Base-by-base conservation (phyloP, 2,113 vertebrate species). In the Hippocampus guttulatus region DNA sequence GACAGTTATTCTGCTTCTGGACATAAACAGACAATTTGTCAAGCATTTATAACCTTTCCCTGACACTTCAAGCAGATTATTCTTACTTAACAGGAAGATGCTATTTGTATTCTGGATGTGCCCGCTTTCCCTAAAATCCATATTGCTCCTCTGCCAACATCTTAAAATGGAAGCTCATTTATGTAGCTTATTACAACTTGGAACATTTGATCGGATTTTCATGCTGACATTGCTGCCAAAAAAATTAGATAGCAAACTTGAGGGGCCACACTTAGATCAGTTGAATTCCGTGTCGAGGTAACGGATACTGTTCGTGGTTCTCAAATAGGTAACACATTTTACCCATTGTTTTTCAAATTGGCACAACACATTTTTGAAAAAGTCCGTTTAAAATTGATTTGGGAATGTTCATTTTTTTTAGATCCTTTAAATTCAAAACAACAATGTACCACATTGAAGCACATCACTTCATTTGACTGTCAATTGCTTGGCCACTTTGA, bases 121-220 rank as follows among this genome's bases (percentile, higher is more conserved):
- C 68, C 74, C 23, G 66, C 72, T 65, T 75, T 63, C 65, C 47
- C 71, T 25, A 75, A 83, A 80, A 73, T 73, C 80, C 8, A 61
- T 30, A 27, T 15, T 16, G 23, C 5, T 16, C 14, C 23, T 57
- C 5, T 64, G 20, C n/a, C 21, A 64, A 43, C 8, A 81, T 70
- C 45, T 67, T 62, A 74, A 83, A 84, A 83, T 72, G 40, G 7
- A 83, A 82, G 60, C 70, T 79, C 67, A 85, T 82, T 78, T 66
- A 71, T 30, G 6, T 10, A 27, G 66, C 61, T 71, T 45, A 75
- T 79, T 61, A 63, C 74, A 78, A 70, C 70, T 68, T 52, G 68
- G 72, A 1, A 20, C 21, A n/a, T 23, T 57, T 43, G 49, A 2
- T 43, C 40, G 20, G 47, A 49, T 65, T 57, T 60, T 72, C 51